phyloP scores from a whole-genome alignment of 2,888 invertebrate species.

The Diaphora mendica region DNA sequence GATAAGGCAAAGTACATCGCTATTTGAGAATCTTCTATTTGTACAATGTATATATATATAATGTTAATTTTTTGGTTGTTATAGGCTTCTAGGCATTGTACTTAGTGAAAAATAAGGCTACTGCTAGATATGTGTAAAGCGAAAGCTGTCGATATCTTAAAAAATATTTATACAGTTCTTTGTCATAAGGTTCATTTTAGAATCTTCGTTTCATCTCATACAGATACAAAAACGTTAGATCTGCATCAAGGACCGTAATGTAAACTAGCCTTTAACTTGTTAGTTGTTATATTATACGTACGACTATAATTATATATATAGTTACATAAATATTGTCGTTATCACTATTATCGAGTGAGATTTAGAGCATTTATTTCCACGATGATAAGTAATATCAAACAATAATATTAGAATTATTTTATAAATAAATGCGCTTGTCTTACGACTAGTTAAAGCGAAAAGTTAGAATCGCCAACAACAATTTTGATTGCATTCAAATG shows the following conservation, averaged over 20 bases:
- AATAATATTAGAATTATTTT: conserved; percentile 31
- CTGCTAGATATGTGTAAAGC: conserved; percentile 46
- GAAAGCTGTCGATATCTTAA: conserved; percentile 26
- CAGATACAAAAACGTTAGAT: not conserved
- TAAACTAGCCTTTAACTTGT: conserved; percentile 11
- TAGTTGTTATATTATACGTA: conserved; percentile 18
- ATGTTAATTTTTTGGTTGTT: not conserved
- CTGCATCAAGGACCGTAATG: not conserved
- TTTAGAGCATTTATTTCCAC: conserved; percentile 31
- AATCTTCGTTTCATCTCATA: not conserved
- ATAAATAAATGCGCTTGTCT: conserved; percentile 69
- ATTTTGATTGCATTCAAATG: conserved; percentile 38
- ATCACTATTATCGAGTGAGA: conserved; percentile 45
- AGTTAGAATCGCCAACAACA: conserved; percentile 53
- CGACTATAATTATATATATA: conserved; percentile 14
- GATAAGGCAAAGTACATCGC: conserved; percentile 5
- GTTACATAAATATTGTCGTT: conserved; percentile 49
- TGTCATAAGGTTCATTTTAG: not conserved
- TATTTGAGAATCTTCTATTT: not conserved
- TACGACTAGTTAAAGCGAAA: conserved; percentile 67
- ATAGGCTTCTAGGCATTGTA: not conserved
- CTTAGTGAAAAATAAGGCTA: conserved; percentile 28
- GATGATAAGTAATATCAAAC: conserved; percentile 33
- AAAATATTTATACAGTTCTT: conserved; percentile 1
- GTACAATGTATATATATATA: not conserved